Evolutionary conservation across 2,113 vertebrate genomes (phyloP).

Genomic region (Pseudorectes ferrugineus): DNA sequence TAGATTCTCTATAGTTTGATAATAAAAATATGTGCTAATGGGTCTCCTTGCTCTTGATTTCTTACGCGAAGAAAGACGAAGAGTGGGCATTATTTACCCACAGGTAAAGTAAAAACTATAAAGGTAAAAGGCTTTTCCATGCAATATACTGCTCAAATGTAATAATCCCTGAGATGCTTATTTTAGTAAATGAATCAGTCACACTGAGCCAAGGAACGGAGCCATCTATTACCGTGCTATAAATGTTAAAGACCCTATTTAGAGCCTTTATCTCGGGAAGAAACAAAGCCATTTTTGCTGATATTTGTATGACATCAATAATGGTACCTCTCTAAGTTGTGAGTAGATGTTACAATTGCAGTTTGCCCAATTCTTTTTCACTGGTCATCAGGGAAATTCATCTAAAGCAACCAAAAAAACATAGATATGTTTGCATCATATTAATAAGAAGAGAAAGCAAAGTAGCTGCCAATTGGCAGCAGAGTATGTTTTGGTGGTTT

Average conservation of each 20-base stretch:
- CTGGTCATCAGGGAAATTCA: slow-evolving; percentile 74
- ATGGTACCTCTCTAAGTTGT: slow-evolving; percentile 59
- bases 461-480: slow-evolving; percentile 79
- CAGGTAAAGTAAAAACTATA: slow-evolving; percentile 63
- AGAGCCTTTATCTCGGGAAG: slow-evolving; percentile 52
- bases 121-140: slow-evolving; percentile 64
- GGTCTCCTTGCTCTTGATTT: slow-evolving; percentile 50
- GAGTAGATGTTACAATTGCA: slow-evolving; percentile 50
- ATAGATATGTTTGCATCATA: slow-evolving; percentile 75
- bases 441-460: slow-evolving; percentile 75
- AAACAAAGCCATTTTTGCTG: slow-evolving; percentile 64
- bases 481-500: slow-evolving; percentile 83
- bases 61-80: slow-evolving; percentile 10
- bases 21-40: slow-evolving; percentile 56
- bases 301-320: slow-evolving; percentile 48
- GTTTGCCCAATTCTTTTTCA: slow-evolving; percentile 68
- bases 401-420: slow-evolving; percentile 70
- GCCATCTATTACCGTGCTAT: slow-evolving; percentile 41
- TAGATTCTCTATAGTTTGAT: slow-evolving; percentile 49
- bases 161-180: slow-evolving; percentile 63
- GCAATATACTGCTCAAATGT: slow-evolving; percentile 52
- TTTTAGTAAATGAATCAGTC: slow-evolving; percentile 71
- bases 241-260: slow-evolving; percentile 70
- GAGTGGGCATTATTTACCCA: slow-evolving; percentile 48
- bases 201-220: slow-evolving; percentile 40